Percentiles rank a stretch among this genome's conserved stretches.
These are phyloP conservation scores for Ammodytes marinus DNA, from an alignment of 2,113 vertebrate species.

Conservation along the genomic window DNA sequence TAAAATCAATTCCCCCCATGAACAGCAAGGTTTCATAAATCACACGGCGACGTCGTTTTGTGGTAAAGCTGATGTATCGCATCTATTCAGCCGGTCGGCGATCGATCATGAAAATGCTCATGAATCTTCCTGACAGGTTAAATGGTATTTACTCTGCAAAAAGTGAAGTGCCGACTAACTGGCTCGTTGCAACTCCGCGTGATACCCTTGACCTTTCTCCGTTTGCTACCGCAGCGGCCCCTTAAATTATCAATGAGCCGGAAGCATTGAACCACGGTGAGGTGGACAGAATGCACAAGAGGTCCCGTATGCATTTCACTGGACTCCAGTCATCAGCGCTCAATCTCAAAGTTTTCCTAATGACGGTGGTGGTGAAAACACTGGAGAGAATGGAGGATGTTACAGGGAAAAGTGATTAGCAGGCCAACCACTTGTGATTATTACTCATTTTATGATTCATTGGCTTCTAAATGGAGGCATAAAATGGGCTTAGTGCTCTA, in stretches of 20 bases:
- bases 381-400: conserved; percentile 26
- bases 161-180: conserved; percentile 78
- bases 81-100: conserved; percentile 76
- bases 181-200: conserved; percentile 71
- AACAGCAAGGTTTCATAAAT: conserved; percentile 79
- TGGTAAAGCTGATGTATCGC: conserved; percentile 75
- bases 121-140: conserved; percentile 83
- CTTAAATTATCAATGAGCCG: conserved; percentile 69
- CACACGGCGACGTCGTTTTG: conserved; percentile 74
- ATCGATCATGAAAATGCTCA: conserved; percentile 82
- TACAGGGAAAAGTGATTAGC: conserved; percentile 49
- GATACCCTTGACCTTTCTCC: conserved; percentile 78
- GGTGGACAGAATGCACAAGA: conserved; percentile 56
- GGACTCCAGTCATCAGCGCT: neutral
- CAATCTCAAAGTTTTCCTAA: conserved; percentile 33
- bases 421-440: conserved; percentile 28
- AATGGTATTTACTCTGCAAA: conserved; percentile 83
- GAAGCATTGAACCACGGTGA: conserved; percentile 48
- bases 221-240: conserved; percentile 52
- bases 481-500: conserved; percentile 62
- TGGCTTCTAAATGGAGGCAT: conserved; percentile 60
- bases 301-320: neutral
- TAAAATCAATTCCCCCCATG: conserved; percentile 81
- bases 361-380: conserved; percentile 13
- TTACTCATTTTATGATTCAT: conserved; percentile 62